Conservation (phyloP, 2,113 vertebrate species). For the Dasypus novemcinctus region DNA sequence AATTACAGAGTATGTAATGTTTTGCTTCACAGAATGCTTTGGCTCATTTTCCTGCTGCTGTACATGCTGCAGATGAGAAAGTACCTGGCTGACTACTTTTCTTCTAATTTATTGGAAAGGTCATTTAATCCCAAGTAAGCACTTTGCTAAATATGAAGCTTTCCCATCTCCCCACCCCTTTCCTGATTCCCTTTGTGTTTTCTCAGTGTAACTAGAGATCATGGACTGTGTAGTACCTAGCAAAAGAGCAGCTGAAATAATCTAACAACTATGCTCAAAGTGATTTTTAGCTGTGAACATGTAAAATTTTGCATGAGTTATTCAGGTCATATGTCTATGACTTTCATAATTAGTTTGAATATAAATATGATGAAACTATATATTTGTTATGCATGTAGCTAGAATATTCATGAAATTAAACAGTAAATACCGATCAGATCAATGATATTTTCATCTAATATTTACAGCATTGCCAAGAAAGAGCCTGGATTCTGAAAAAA, state of each 20-base stretch:
- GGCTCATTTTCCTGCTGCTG: constrained; percentile 75
- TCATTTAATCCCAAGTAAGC: constrained; percentile 79
- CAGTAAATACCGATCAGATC: background rate
- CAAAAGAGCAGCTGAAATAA: constrained; percentile 34
- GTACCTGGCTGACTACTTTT: constrained; percentile 70
- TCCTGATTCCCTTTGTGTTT: constrained; percentile 32
- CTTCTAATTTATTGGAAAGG: constrained; percentile 82
- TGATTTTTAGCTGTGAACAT: constrained; percentile 39
- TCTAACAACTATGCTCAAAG: constrained; percentile 38
- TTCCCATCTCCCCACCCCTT: background rate
- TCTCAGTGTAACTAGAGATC: constrained; percentile 40
- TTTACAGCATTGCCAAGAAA: background rate
- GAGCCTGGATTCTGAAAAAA: background rate
- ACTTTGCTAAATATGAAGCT: constrained; percentile 81
- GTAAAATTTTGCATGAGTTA: constrained; percentile 49
- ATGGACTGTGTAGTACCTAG: constrained; percentile 52
- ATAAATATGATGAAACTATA: constrained; percentile 25
- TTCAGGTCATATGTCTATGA: constrained; percentile 49
- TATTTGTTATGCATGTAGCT: background rate
- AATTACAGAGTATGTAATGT: background rate
- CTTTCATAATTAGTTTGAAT: background rate
- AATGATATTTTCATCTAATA: constrained; percentile 29
- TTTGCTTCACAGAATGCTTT: constrained; percentile 73
- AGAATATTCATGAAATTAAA: constrained; percentile 42
- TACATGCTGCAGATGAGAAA: constrained; percentile 70